phyloP scores from a whole-genome alignment of 2,113 vertebrate species.

The Myocastor coypus region DNA sequence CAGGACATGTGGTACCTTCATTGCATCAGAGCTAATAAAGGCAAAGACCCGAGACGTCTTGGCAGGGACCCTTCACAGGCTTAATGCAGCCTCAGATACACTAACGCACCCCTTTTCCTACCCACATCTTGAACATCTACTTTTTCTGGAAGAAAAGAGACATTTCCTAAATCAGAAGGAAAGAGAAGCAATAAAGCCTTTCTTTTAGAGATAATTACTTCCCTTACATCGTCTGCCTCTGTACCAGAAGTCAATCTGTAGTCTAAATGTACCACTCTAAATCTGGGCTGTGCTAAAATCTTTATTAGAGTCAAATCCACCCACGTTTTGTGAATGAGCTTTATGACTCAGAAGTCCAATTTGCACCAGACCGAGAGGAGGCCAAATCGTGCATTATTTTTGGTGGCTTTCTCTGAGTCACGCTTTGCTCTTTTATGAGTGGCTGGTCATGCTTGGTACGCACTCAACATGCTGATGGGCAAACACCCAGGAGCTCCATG shows the following conservation, averaged over 20 bases:
- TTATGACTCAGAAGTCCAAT: conserved; percentile 78
- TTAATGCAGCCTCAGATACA: not conserved
- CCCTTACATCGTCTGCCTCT: not conserved
- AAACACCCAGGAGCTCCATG: conserved; percentile 57
- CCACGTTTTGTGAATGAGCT: conserved; percentile 46
- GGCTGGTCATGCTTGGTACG: conserved; percentile 67
- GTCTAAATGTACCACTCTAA: conserved; percentile 62
- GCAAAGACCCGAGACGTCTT: not conserved
- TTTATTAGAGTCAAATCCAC: conserved; percentile 74
- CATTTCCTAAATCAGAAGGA: not conserved
- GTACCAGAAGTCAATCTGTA: not conserved
- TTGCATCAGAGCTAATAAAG: not conserved
- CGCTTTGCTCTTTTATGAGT: conserved; percentile 58
- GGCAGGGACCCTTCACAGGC: not conserved
- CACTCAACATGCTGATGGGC: not conserved
- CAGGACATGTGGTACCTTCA: not conserved
- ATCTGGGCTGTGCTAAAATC: conserved; percentile 46
- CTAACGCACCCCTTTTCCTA: not conserved
- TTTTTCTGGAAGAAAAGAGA: conserved; percentile 6
- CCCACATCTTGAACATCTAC: not conserved
- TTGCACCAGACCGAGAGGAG: conserved; percentile 41
- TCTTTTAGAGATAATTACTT: not conserved
- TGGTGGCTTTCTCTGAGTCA: conserved; percentile 76
- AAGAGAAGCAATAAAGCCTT: not conserved
- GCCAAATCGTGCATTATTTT: conserved; percentile 65